Percentiles rank a stretch among this genome's conserved stretches.
Evolutionary conservation across 2,888 invertebrate genomes (phyloP).

Genomic region (Lutraria lutraria): DNA sequence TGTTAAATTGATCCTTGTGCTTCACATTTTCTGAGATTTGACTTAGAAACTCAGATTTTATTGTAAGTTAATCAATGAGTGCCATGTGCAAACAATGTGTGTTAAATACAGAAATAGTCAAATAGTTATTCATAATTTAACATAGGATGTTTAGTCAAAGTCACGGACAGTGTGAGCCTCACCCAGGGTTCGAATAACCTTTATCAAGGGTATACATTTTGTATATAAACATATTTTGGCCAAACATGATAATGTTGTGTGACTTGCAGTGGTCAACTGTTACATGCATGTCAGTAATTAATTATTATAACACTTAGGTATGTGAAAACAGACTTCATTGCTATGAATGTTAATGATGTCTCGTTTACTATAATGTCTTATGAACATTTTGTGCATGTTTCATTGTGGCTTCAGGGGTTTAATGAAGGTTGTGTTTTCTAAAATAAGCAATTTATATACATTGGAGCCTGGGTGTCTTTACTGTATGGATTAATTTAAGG

Average conservation of each 20-base stretch:
- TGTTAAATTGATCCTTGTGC: too few species aligned
- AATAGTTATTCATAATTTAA: too few species aligned
- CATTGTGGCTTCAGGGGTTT: background rate
- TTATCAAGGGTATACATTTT: background rate
- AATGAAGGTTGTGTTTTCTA: background rate
- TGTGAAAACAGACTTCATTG: background rate
- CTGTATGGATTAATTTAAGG: background rate
- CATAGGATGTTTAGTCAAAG: too few species aligned
- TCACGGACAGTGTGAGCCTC: too few species aligned
- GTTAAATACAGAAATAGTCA: too few species aligned
- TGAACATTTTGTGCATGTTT: slow-evolving; percentile 9
- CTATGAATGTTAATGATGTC: background rate
- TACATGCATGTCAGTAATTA: slow-evolving; percentile 15
- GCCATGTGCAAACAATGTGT: too few species aligned
- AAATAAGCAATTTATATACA: background rate
- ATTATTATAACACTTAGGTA: slow-evolving; percentile 1
- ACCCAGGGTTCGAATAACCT: too few species aligned
- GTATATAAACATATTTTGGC: background rate
- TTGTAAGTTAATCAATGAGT: too few species aligned
- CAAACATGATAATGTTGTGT: background rate
- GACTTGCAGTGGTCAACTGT: slow-evolving; percentile 5
- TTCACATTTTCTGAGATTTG: too few species aligned
- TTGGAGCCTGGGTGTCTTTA: background rate
- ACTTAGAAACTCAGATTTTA: too few species aligned
- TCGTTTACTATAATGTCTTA: background rate